A percentile compares a stretch with the other conserved stretches of the same genome.
phyloP scores from a whole-genome alignment of 23 tunicate species.

The Styela clava region DNA sequence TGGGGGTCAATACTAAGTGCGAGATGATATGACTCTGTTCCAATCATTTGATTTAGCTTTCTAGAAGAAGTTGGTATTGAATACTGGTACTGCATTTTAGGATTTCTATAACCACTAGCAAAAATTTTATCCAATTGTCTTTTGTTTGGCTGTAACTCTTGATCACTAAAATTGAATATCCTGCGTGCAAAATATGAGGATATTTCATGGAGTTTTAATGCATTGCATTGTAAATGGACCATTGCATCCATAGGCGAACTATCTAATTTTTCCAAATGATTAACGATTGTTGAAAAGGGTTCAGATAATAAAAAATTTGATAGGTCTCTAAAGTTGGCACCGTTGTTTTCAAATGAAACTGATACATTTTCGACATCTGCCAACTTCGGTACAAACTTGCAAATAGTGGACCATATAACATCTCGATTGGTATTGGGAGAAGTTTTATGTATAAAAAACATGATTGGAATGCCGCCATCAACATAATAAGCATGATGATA shows the following conservation, averaged over 20 bases:
- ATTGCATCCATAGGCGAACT: not conserved
- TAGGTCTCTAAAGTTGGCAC: no score
- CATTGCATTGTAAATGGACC: not conserved
- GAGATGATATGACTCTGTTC: not conserved
- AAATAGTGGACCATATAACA: not conserved
- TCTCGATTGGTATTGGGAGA: not conserved
- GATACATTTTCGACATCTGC: no score
- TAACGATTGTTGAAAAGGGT: not conserved
- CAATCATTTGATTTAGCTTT: not conserved
- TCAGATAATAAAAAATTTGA: not conserved
- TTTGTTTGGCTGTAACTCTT: no score
- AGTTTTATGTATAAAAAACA: not conserved
- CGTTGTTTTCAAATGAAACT: no score
- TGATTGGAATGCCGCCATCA: not conserved
- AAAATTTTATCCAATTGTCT: not conserved
- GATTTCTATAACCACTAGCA: not conserved
- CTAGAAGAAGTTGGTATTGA: not conserved
- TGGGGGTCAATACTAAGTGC: not conserved
- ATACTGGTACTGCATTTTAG: not conserved
- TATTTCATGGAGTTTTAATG: not conserved
- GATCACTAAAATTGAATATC: no score
- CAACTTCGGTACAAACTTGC: not conserved
- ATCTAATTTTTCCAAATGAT: not conserved
- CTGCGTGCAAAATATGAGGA: not conserved
- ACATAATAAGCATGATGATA: not conserved